Evolutionary conservation across 2,888 invertebrate species (phyloP).

Genomic region (Adelognathus sp.): DNA sequence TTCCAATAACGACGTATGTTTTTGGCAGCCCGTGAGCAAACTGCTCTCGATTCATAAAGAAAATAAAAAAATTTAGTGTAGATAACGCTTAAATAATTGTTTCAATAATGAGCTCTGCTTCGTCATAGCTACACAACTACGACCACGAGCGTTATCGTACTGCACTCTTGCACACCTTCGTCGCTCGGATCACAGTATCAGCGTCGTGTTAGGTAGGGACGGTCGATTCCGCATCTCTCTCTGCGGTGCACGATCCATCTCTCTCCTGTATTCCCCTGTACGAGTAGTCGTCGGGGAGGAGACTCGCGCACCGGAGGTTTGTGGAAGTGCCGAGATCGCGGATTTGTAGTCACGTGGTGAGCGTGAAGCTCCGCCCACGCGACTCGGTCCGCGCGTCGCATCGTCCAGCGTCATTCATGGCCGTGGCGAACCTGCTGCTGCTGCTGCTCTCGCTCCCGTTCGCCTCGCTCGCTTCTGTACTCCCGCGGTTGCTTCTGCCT

Average conservation of each 20-base stretch:
- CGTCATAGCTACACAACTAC: not conserved
- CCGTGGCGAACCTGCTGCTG: conserved; percentile 74
- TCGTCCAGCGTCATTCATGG: conserved; percentile 77
- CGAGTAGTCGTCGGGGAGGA: conserved; percentile 49
- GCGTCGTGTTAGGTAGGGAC: conserved; percentile 63
- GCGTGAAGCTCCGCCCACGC: conserved; percentile 82
- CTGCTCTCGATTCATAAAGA: too few species aligned
- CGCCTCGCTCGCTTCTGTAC: conserved; percentile 29
- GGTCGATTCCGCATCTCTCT: conserved; percentile 58
- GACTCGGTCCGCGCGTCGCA: conserved; percentile 72
- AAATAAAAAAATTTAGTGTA: too few species aligned
- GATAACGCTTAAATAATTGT: too few species aligned
- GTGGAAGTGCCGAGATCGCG: conserved; percentile 35
- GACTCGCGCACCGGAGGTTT: conserved; percentile 49
- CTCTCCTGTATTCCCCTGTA: conserved; percentile 53
- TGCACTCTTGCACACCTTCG: conserved; percentile 27
- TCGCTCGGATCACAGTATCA: conserved; percentile 56
- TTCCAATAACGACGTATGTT: too few species aligned
- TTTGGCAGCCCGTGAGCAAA: too few species aligned
- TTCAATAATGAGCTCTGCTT: not conserved
- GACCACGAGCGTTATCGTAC: conserved; percentile 11
- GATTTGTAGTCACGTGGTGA: conserved; percentile 72
- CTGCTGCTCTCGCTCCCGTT: conserved; percentile 60
- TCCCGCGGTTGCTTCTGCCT: conserved; percentile 46
- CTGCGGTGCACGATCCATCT: conserved; percentile 13